Evolutionary conservation across 2,797 vertebrate genomes (phyloP), one percentile per base, ranked within the genome.

Genomic region (Chelon auratus): DNA sequence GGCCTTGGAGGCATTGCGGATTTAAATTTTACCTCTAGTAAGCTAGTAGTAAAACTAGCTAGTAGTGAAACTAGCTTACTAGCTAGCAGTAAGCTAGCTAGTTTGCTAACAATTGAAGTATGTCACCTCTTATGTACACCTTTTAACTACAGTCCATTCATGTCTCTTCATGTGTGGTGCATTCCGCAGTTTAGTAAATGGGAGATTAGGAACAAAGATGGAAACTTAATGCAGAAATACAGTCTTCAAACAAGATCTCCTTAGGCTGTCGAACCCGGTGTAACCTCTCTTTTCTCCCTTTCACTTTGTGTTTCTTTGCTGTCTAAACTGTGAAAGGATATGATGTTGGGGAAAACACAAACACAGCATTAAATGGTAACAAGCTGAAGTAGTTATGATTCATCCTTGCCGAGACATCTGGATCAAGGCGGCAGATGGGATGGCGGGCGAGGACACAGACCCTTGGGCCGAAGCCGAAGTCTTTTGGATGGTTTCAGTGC

Each of bases 381-480:
- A 84, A 87, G 83, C 80, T 88, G 80, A 78, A 85, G 67, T 39
- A 72, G 71, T 68, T 81, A 83, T 91, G 87, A 91, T 87, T 92
- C 87, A 92, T 90, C 66, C 68, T 84, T 88, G 72, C 85, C 71
- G 72, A 79, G 50, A 84, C 89, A 91, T 90, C 89, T 88, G 89
- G 90, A 91, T 84, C 80, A 80, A 67, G 81, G 75, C 72, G 53
- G 80, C 72, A 80, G 84, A 87, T 82, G 81, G 68, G 79, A 80
- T 55, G 59, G 65, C 52, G 73, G 83, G 52, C 73, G 81, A 78
- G 77, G 84, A 88, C 77, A 70, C 58, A 71, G 79, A 78, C 50
- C 76, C 80, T 63, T 80, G 81, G 82, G 83, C 75, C 53, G 26
- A 45, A 68, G 73, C 68, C 64, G 39, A 20, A 69, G 66, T 72